A percentile compares a stretch with the other conserved stretches of the same genome.
Conservation (phyloP, 92 coral and sea anemone species). For the Meandrina meandrites region DNA sequence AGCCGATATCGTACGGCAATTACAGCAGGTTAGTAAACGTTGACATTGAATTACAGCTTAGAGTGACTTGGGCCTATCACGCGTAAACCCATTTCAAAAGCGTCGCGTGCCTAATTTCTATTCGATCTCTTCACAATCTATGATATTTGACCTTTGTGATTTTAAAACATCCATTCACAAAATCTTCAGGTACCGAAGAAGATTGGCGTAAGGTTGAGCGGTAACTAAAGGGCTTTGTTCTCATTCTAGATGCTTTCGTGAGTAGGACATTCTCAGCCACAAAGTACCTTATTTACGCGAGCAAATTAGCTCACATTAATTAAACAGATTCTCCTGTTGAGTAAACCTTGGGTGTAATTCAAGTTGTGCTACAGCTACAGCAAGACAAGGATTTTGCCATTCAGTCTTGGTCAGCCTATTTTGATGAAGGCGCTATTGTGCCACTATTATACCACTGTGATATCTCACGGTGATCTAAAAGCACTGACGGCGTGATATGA, state of each 20-base stretch:
- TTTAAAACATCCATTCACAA: background rate
- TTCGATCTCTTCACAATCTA: background rate
- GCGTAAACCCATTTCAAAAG: background rate
- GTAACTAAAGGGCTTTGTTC: background rate
- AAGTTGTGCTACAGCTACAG: background rate
- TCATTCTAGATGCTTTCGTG: background rate
- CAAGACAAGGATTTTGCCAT: background rate
- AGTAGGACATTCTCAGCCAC: background rate
- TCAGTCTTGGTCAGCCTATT: background rate
- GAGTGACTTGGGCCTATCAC: background rate
- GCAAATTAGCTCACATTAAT: no score
- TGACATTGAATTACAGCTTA: background rate
- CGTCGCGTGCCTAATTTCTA: background rate
- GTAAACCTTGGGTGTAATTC: background rate
- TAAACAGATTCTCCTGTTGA: background rate
- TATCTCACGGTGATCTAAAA: background rate
- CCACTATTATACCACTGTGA: background rate
- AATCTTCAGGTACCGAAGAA: background rate
- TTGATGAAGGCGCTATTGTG: background rate
- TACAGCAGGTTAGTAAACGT: slow-evolving; percentile 15
- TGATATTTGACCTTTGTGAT: background rate
- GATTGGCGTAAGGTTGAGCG: background rate
- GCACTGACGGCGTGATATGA: background rate
- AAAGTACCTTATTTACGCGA: no score
- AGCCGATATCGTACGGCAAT: background rate